Base-by-base conservation (phyloP, 2,797 vertebrate genomes). In the Microctenopoma stevenorrisi region DNA sequence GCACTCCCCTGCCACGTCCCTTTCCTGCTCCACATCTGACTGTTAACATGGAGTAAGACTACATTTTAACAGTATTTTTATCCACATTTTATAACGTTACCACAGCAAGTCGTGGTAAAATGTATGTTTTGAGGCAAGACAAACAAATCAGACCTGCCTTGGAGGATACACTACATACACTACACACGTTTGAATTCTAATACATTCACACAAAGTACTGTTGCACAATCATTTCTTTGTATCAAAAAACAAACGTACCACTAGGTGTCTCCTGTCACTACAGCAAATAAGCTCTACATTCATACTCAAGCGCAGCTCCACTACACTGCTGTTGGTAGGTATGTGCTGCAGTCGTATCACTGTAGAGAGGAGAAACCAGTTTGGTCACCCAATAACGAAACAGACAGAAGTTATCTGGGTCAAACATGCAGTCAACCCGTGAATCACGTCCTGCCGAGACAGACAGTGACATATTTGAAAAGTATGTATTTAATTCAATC, bases 181-280 rank as follows among this genome's bases (percentile, higher is more conserved):
- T 22, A 22, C 22, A 22, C 22, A 22, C 22, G 22, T 22, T 22
- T 22, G 22, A 22, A 22, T 22, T 22, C 22, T 22, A 33, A 35
- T 35, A 35, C 33, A 35, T 35, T 42, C 26, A 33, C 22, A 15
- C 43, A 57, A 9, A 28, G 3, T 35, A 16, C 22, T 30, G n/a
- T 51, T 50, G 25, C 2, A 18, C 30, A 37, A 5, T 28, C 4
- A 44, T 43, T 47, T 56, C 7, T 59, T 14, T 54, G 57, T 16
- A 63, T 51, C 46, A 53, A 18, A 58, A 53, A 73, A 70, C 43
- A 72, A 73, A 73, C 46, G 64, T 72, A 56, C 88, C 91, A 91
- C 89, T 86, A 89, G 90, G 78, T 86, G 90, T 91, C 90, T 90
- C 89, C 81, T 83, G 76, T 84, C 74, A 75, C 84, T 92, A 68